Base-by-base conservation (phyloP, 2,888 invertebrate genomes). In the Helobdella robusta region DNA sequence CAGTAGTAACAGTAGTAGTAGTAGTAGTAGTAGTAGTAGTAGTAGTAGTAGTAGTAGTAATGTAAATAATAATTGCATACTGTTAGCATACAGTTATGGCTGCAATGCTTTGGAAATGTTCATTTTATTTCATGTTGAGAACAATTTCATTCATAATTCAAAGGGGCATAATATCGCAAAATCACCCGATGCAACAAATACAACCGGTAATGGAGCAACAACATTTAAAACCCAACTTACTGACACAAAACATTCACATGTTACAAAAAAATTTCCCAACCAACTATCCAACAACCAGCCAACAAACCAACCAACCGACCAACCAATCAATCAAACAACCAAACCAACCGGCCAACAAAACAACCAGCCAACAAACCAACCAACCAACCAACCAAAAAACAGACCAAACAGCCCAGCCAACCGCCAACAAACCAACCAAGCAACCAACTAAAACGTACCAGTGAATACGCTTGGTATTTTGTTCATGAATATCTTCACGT, bases 401-500 rank as follows among this genome's bases (percentile, higher is more conserved):
- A n/a, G n/a, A n/a, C n/a, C n/a, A n/a, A n/a, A n/a, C n/a, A n/a
- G n/a, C n/a, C n/a, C n/a, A n/a, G n/a, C n/a, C n/a, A n/a, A n/a
- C n/a, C 50, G 4, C 50, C n/a, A 5, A 18, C 50, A 50, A 4
- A 50, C 50, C 5, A 23, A 8, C n/a, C 6, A 4, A 50, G 20
- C n/a, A 50, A 50, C 50, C n/a, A 6, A 50, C 50, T 23, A n/a
- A 50, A 5, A 50, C 50, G n/a, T n/a, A 50, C 50, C 50, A 8
- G 50, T 50, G 50, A 50, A 50, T 4, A 50, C 50, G 25, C 50
- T 50, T 8, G 50, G 50, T 8, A 50, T 50, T 18, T 50, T 50
- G 50, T 50, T 50, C 50, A 50, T 50, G 50, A 50, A 50, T 4
- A 25, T 50, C 50, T 50, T 50, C 6, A 50, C n/a, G 5, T n/a